phyloP scores from a whole-genome alignment of 2,888 invertebrate species.

The Pseudococcus jackbeardsleyi region DNA sequence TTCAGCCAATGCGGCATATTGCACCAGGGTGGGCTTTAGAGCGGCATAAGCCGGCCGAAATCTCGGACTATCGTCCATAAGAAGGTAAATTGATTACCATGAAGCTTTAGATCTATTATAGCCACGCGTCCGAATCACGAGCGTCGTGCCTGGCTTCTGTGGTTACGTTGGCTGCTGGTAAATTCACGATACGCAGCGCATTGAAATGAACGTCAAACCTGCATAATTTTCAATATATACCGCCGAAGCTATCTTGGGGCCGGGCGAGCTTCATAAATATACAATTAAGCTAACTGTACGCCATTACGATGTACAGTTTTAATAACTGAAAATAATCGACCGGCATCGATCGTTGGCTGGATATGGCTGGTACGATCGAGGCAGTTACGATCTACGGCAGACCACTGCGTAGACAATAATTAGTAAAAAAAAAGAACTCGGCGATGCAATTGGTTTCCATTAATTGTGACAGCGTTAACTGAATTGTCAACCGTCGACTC shows the following conservation, averaged over 20 bases:
- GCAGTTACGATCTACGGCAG: background rate
- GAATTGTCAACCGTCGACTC: background rate
- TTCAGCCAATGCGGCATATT: conserved; percentile 5
- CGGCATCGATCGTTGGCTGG: background rate
- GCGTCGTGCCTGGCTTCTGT: conserved; percentile 1
- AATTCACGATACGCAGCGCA: background rate
- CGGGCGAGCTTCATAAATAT: conserved; percentile 42
- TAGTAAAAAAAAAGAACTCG: background rate
- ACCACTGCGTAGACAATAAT: conserved; percentile 9
- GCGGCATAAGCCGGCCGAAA: background rate
- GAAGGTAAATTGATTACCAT: conserved; percentile 23
- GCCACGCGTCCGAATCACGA: conserved; percentile 41
- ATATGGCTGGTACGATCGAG: background rate
- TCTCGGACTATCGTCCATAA: background rate
- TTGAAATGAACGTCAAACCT: background rate
- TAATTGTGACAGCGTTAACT: conserved; percentile 26
- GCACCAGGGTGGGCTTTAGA: background rate
- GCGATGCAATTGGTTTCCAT: background rate
- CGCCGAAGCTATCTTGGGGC: background rate
- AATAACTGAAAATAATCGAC: conserved; percentile 53
- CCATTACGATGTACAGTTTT: conserved; percentile 48
- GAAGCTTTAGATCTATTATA: background rate
- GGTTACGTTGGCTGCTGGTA: background rate
- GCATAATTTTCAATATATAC: conserved; percentile 41
- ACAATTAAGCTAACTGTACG: conserved; percentile 50